These are phyloP conservation scores for Hassar affinis DNA, from an alignment of 2,113 vertebrate genomes.

Conservation along the genomic window DNA sequence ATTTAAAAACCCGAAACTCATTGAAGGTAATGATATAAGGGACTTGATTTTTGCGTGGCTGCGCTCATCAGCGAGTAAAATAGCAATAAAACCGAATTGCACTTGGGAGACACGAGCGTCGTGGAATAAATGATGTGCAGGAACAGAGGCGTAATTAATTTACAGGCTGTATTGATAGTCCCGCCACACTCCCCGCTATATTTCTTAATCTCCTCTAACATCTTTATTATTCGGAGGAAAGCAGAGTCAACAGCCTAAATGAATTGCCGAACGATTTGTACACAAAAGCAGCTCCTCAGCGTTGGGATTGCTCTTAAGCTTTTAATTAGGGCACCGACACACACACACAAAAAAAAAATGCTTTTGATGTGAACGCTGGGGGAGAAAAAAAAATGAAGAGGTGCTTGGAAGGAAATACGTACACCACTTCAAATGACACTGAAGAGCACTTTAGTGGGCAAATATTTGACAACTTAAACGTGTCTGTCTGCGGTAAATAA, in stretches of 20 bases:
- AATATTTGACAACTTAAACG: constrained; percentile 8
- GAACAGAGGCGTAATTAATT: constrained; percentile 99
- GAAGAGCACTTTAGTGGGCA: constrained; percentile 29
- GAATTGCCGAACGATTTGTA: constrained; percentile 64
- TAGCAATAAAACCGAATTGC: constrained; percentile 98
- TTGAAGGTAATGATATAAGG: constrained; percentile 93
- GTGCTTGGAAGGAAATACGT: constrained; percentile 4
- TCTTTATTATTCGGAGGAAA: constrained; percentile 82
- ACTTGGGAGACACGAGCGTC: constrained; percentile 93
- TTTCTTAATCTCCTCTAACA: constrained; percentile 98
- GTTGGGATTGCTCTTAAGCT: constrained; percentile 71
- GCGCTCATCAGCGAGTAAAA: constrained; percentile 92
- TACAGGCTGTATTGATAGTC: constrained; percentile 99
- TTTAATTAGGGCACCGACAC: constrained; percentile 71
- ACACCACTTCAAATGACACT: constrained; percentile 19
- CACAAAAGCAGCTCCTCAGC: constrained; percentile 63
- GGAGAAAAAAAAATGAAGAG: background rate
- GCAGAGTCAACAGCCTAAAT: constrained; percentile 63
- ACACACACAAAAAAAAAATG: constrained; percentile 35
- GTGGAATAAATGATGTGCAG: constrained; percentile 98
- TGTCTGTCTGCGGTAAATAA: background rate
- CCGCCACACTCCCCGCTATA: constrained; percentile 94
- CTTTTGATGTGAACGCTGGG: constrained; percentile 21
- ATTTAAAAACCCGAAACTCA: constrained; percentile 88
- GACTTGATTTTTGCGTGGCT: constrained; percentile 93